Evolutionary conservation across 1,140 invertebrate genomes (phyloP), one percentile per base, ranked within the genome.

Genomic region (Ptiloglossa arizonensis): DNA sequence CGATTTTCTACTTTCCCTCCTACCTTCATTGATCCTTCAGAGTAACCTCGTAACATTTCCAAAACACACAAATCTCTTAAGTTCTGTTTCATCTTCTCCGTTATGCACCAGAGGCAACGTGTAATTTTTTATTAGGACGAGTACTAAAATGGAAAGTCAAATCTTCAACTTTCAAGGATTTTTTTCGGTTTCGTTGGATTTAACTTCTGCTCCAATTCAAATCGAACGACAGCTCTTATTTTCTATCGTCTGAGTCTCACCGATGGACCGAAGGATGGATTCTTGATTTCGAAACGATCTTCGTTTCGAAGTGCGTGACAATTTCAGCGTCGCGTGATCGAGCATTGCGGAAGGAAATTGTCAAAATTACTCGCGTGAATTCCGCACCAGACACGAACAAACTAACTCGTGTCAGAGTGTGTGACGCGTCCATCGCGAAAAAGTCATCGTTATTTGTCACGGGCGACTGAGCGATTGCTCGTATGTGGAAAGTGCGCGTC

Each of bases 381-480:
- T 70, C 57, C 9, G 17, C 15, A 56, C 6, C 32, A 48, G 32
- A 38, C 50, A 41, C 24, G 22, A 56, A 27, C 17, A 41, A 68
- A 60, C 56, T 68, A 50, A 67, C 62, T 17, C 32, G 38, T 22
- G 22, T 19, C 54, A 35, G 41, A 38, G 35, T 44, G 32, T 44
- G 32, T 60, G 38, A 68, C 50, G 52, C 48, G 56, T 46, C 24
- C 64, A 19, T 38, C 57, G 48, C n/a, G 38, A 82, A 79, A 60
- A 76, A 80, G 57, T 75, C 80, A 78, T 77, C 72, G 80, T 72
- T 77, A 77, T 82, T 81, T 84, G 82, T 77, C 69, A 67, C 69
- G 52, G 59, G 35, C 64, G 57, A 32, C 56, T 84, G 73, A 84
- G 66, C 73, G 82, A 84, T 85, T 71, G 54, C 70, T 57, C 41